A percentile compares a stretch with the other conserved stretches of the same genome.
Conservation (phyloP, 1,140 invertebrate species). For the Drosophila ambigua region DNA sequence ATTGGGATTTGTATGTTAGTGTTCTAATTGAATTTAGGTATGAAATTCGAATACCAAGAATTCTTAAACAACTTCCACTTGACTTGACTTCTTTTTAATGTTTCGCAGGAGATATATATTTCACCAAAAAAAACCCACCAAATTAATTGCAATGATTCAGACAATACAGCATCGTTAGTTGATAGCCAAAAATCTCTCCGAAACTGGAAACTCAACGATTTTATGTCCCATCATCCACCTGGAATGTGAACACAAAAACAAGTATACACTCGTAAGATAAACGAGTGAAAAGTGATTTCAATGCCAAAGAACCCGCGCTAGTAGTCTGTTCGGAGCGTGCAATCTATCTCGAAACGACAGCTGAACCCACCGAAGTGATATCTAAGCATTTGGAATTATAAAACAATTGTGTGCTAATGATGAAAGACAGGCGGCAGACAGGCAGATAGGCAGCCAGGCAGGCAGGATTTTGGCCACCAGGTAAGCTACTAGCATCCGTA, state of each 20-base stretch:
- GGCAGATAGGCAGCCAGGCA: not conserved
- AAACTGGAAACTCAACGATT: slow-evolving; percentile 1
- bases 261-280: slow-evolving; percentile 27
- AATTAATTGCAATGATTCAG: slow-evolving; percentile 28
- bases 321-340: slow-evolving; percentile 6
- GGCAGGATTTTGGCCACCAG: slow-evolving; percentile 34
- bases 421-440: slow-evolving; percentile 38
- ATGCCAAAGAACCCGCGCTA: slow-evolving; percentile 36
- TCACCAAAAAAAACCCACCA: not conserved
- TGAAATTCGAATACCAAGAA: too few relatives aligned
- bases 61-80: too few relatives aligned
- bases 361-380: slow-evolving; percentile 50
- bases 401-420: slow-evolving; percentile 75
- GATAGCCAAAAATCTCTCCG: slow-evolving; percentile 24
- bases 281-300: slow-evolving; percentile 56
- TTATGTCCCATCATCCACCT: slow-evolving; percentile 45
- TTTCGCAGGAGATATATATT: too few relatives aligned
- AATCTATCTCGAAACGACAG: slow-evolving; percentile 44
- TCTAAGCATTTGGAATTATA: slow-evolving; percentile 47
- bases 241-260: slow-evolving; percentile 46
- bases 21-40: too few relatives aligned
- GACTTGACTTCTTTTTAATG: too few relatives aligned
- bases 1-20: too few relatives aligned
- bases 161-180: slow-evolving; percentile 53
- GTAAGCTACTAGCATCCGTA: slow-evolving; percentile 13